These are phyloP conservation scores for Leucozona laternaria DNA, from an alignment of 2,888 invertebrate genomes.

Conservation along the genomic window DNA sequence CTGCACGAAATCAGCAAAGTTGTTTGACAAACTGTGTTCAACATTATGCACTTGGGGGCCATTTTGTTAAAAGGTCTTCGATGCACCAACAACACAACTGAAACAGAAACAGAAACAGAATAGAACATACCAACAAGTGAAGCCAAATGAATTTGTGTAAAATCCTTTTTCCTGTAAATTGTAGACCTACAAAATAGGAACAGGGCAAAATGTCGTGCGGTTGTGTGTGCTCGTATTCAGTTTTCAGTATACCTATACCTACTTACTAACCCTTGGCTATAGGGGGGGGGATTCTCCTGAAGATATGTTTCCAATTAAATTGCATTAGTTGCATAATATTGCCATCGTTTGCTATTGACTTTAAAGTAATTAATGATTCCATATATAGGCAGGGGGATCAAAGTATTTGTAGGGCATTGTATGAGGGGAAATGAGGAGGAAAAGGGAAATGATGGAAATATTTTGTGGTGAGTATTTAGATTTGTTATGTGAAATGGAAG, in stretches of 20 bases:
- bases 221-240: neutral
- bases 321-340: constrained; percentile 41
- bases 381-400: neutral
- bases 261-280: neutral
- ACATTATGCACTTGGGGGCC: constrained; percentile 27
- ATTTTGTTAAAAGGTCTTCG: constrained; percentile 43
- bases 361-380: constrained; percentile 54
- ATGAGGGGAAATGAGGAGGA: no score
- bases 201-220: neutral
- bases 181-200: neutral
- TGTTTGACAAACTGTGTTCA: constrained; percentile 49
- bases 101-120: no score
- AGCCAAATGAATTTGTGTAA: constrained; percentile 29
- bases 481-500: constrained; percentile 21
- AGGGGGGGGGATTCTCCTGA: constrained; percentile 11
- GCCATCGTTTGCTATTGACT: constrained; percentile 33
- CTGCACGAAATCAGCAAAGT: constrained; percentile 15
- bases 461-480: constrained; percentile 4
- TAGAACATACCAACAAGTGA: neutral
- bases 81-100: constrained; percentile 2
- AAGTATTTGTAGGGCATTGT: no score
- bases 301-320: constrained; percentile 43
- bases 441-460: constrained; percentile 6
- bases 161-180: constrained; percentile 29
- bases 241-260: no score